These are phyloP conservation scores for Aphidius colemani DNA, from an alignment of 2,888 invertebrate genomes.

Conservation along the genomic window DNA sequence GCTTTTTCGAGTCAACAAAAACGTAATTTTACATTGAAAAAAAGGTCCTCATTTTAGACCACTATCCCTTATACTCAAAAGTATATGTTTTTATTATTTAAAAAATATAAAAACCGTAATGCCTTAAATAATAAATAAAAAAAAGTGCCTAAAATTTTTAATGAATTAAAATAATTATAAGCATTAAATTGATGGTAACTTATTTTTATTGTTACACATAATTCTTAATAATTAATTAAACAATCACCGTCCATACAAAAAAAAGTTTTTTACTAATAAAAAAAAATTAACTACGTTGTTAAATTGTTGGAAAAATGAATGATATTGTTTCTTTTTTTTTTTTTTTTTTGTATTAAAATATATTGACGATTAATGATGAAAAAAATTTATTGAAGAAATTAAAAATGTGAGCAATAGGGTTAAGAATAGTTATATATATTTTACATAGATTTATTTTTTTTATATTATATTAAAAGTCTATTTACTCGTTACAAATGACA, in stretches of 20 bases:
- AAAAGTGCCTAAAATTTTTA: constrained; percentile 52
- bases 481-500: too few relatives aligned
- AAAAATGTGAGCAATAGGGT: neutral
- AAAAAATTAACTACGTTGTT: constrained; percentile 32
- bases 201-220: constrained; percentile 20
- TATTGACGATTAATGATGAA: constrained; percentile 4
- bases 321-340: too few relatives aligned
- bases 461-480: too few relatives aligned
- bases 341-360: too few relatives aligned
- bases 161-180: constrained; percentile 23
- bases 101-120: constrained; percentile 23
- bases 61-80: too few relatives aligned
- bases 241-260: constrained; percentile 58
- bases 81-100: neutral
- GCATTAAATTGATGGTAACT: too few relatives aligned
- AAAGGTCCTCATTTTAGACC: too few relatives aligned
- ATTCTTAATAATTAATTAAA: constrained; percentile 42
- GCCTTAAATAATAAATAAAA: constrained; percentile 22
- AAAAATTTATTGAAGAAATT: neutral
- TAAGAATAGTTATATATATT: too few relatives aligned
- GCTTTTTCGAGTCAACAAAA: too few relatives aligned
- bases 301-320: constrained; percentile 40
- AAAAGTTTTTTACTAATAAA: constrained; percentile 40
- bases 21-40: too few relatives aligned
- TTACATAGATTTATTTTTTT: too few relatives aligned